phyloP scores from a whole-genome alignment of 2,113 vertebrate genomes.

The Lepus europaeus region DNA sequence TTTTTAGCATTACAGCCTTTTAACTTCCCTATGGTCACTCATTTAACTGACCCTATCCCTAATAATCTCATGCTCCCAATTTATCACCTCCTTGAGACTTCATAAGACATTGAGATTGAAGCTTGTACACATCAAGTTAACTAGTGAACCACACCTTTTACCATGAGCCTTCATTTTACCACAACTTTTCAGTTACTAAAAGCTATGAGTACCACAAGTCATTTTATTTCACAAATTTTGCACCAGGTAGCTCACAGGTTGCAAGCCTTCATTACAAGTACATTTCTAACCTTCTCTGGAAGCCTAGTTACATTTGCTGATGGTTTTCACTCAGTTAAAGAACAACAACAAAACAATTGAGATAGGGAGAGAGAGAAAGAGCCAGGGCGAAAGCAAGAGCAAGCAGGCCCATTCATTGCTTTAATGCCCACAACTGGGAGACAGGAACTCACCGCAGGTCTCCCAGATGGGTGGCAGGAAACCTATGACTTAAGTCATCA shows the following conservation, averaged over 20 bases:
- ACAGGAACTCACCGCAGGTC: no score
- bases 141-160: rapidly evolving
- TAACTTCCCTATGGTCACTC: background rate
- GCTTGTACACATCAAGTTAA: rapidly evolving
- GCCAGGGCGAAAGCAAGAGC: no score
- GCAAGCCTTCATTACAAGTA: background rate
- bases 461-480: no score
- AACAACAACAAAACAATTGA: no score
- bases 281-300: background rate
- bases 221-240: background rate
- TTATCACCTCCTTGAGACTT: rapidly evolving
- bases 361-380: background rate
- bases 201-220: rapidly evolving
- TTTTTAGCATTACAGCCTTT: background rate
- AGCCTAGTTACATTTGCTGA: background rate
- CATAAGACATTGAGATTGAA: background rate
- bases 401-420: no score
- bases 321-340: no score
- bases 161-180: background rate
- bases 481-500: no score
- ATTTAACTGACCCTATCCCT: background rate
- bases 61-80: background rate
- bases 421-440: no score
- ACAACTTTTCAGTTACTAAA: background rate
- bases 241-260: background rate